Evolutionary conservation across 2,888 invertebrate genomes (phyloP).

Genomic region (Eulithis prunata): DNA sequence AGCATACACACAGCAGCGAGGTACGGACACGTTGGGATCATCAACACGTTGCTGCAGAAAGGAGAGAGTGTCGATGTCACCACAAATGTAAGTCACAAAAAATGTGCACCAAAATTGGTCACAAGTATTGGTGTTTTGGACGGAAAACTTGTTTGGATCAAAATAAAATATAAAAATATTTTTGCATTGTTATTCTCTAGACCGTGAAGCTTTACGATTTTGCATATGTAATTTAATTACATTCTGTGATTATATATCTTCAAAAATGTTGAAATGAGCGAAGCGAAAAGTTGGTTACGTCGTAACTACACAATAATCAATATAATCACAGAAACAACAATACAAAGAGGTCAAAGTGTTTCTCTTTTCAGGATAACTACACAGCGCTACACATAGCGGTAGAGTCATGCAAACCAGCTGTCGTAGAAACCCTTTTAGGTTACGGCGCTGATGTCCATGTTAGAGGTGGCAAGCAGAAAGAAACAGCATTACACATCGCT

Average conservation of each 20-base stretch:
- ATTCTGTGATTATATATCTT: no score
- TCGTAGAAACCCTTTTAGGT: constrained; percentile 97
- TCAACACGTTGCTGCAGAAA: constrained; percentile 96
- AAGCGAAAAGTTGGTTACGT: no score
- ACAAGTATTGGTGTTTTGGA: no score
- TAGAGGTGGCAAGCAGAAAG: constrained; percentile 93
- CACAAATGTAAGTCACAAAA: constrained; percentile 90
- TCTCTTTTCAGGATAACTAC: constrained; percentile 92
- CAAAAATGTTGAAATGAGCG: no score
- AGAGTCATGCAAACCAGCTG: constrained; percentile 95
- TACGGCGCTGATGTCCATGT: constrained; percentile 99
- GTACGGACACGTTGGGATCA: constrained; percentile 98
- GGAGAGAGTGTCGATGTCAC: constrained; percentile 98
- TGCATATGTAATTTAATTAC: no score
- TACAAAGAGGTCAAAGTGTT: background rate
- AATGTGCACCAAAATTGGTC: no score
- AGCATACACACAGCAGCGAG: constrained; percentile 99
- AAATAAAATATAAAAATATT: no score
- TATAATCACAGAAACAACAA: no score
- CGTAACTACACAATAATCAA: no score
- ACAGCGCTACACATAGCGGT: constrained; percentile 99
- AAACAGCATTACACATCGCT: constrained; percentile 99
- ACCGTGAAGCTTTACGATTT: no score
- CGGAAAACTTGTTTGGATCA: no score
- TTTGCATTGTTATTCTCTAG: no score